Percentiles rank a stretch among this genome's conserved stretches.
phyloP scores from a whole-genome alignment of 2,888 invertebrate genomes.

The Drosophila monieri region DNA sequence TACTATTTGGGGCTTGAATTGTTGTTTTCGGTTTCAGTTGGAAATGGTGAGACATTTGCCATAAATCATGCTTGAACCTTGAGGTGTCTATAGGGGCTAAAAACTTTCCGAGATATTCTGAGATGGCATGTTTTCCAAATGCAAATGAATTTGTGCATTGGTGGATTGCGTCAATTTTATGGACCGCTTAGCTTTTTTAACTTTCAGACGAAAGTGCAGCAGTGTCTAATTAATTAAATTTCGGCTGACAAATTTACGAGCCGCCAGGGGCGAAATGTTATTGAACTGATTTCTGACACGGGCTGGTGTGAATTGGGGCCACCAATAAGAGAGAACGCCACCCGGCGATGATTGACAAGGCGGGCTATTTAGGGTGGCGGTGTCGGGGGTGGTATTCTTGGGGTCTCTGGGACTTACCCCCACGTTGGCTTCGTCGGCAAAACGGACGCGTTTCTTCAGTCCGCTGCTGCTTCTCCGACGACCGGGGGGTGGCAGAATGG shows the following conservation, averaged over 20 bases:
- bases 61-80: slow-evolving; percentile 17
- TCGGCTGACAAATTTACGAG: slow-evolving; percentile 74
- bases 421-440: slow-evolving; percentile 75
- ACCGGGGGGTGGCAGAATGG: slow-evolving; percentile 33
- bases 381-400: slow-evolving; percentile 21
- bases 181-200: slow-evolving; percentile 17
- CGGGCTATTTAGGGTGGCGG: slow-evolving; percentile 10
- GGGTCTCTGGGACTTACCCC: slow-evolving; percentile 58
- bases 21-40: slow-evolving; percentile 33
- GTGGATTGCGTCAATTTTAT: slow-evolving; percentile 49
- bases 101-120: slow-evolving; percentile 4
- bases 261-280: slow-evolving; percentile 66
- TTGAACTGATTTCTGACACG: slow-evolving; percentile 76
- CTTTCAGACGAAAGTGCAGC: slow-evolving; percentile 54
- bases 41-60: slow-evolving; percentile 25
- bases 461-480: slow-evolving; percentile 65
- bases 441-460: slow-evolving; percentile 84
- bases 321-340: slow-evolving; percentile 33
- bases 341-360: slow-evolving; percentile 64
- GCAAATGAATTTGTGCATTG: slow-evolving; percentile 2
- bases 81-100: slow-evolving; percentile 7
- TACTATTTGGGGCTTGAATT: slow-evolving; percentile 43
- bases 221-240: slow-evolving; percentile 72
- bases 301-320: slow-evolving; percentile 63
- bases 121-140: slow-evolving; percentile 9